Base-by-base conservation (phyloP, 2,797 vertebrate genomes). In the Scomberomorus guttatus region DNA sequence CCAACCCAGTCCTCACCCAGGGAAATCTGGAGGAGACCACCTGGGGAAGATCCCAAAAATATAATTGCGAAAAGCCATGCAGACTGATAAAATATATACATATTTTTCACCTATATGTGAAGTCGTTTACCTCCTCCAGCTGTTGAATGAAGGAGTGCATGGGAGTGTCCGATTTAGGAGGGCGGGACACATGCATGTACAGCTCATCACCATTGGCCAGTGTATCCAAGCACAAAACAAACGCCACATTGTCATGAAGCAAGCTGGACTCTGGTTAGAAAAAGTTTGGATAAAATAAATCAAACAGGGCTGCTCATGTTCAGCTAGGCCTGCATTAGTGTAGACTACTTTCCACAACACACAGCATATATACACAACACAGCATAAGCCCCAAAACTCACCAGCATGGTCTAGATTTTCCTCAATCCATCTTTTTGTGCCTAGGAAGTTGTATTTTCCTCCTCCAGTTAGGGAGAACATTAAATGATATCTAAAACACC, bases 351-450 rank as follows among this genome's bases (percentile, higher is more conserved):
- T 29, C 27, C 37, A 57, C 25, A 62, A 48, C n/a, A n/a, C n/a
- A n/a, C n/a, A n/a, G n/a, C n/a, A n/a, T n/a, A n/a, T n/a, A n/a
- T n/a, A n/a, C n/a, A n/a, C 27, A 0, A 71, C 4, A 15, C 6
- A 27, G 39, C 8, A 20, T 8, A 3, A n/a, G 1, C 48, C 25
- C 9, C 18, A 14, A 37, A 69, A 70, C 87, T 75, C 71, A 96
- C 96, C 96, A 64, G 95, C 94, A 39, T 96, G 95, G 72, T 97
- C 96, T 64, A 97, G 89, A 64, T 96, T 95, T 82, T 96, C 95
- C 71, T 96, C 95, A 48, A 97, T 87, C 96, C 95, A 96, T n/a
- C 90, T 93, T 84, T 95, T 97, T 54, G 96, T 96, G 70, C 96
- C 96, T 6, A 95, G 82, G 72, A 95, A 97, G 85, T 96, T 96